Evolutionary conservation across 2,113 vertebrate genomes (phyloP).

Genomic region (Misgurnus mizolepis): DNA sequence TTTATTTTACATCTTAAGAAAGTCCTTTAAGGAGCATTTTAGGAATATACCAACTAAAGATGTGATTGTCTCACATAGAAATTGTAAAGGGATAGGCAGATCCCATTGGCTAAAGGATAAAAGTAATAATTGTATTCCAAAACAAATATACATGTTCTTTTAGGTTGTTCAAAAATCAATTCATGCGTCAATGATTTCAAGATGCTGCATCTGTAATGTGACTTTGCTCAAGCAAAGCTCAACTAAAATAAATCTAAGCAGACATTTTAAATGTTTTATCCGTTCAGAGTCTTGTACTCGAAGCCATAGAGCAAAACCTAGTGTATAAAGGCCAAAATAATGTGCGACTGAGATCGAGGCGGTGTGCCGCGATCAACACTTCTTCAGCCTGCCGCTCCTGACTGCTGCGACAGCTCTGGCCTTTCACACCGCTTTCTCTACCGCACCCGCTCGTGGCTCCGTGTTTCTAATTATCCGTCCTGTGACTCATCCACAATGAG

Average conservation of each 20-base stretch:
- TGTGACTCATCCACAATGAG: constrained; percentile 59
- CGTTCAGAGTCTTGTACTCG: neutral
- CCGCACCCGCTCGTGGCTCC: constrained; percentile 19
- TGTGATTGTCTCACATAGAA: too few relatives aligned
- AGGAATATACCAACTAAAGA: too few relatives aligned
- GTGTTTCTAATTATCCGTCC: constrained; percentile 41
- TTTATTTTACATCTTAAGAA: too few relatives aligned
- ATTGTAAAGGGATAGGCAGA: too few relatives aligned
- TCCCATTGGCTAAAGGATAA: too few relatives aligned
- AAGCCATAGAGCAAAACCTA: neutral
- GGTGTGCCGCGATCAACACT: neutral
- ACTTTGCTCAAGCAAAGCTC: neutral
- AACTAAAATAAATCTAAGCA: neutral
- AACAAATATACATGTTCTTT: too few relatives aligned
- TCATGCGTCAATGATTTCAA: too few relatives aligned
- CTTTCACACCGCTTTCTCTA: neutral
- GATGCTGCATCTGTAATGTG: neutral
- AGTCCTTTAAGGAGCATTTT: too few relatives aligned
- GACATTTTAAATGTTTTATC: neutral
- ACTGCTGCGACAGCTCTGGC: neutral
- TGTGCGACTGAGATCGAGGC: neutral
- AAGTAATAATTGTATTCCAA: too few relatives aligned
- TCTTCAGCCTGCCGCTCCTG: neutral
- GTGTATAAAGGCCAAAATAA: neutral
- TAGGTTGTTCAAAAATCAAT: too few relatives aligned